Conservation (phyloP, 2,113 vertebrate species). For the Embiotoca jacksoni region DNA sequence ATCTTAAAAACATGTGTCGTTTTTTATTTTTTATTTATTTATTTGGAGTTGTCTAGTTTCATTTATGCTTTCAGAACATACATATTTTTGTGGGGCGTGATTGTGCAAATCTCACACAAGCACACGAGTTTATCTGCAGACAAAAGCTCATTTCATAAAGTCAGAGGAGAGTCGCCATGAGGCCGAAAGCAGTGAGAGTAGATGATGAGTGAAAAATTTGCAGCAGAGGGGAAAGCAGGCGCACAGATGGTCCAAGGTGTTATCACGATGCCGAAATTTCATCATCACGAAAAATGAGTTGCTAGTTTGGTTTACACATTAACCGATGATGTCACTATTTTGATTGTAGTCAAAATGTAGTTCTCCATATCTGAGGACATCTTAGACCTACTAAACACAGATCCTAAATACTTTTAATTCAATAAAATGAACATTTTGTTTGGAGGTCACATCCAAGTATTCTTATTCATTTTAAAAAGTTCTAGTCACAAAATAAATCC, state of each 20-base stretch:
- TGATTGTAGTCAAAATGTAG: constrained; percentile 34
- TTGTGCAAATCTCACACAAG: constrained; percentile 30
- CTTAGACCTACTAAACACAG: too few relatives aligned
- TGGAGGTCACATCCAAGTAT: too few relatives aligned
- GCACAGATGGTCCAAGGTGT: constrained; percentile 67
- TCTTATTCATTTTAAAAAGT: too few relatives aligned
- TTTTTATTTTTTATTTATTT: too few relatives aligned
- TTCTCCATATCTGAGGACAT: constrained; percentile 1
- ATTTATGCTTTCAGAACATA: too few relatives aligned
- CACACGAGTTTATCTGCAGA: constrained; percentile 47
- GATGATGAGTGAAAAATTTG: constrained; percentile 49
- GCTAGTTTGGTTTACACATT: constrained; percentile 52
- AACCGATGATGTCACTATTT: constrained; percentile 46
- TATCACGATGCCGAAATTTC: constrained; percentile 53
- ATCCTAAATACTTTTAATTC: neutral
- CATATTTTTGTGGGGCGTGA: constrained; percentile 40
- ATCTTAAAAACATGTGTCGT: too few relatives aligned
- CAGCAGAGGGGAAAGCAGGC: constrained; percentile 53
- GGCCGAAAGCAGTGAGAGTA: constrained; percentile 24
- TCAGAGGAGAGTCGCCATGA: constrained; percentile 30
- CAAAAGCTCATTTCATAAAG: constrained; percentile 49
- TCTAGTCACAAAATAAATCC: too few relatives aligned
- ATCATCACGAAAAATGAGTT: constrained; percentile 47
- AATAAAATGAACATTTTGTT: neutral
- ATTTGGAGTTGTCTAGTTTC: too few relatives aligned